A percentile compares a stretch with the other conserved stretches of the same genome.
Conservation (phyloP, 1,140 invertebrate species). For the Maconellicoccus hirsutus region DNA sequence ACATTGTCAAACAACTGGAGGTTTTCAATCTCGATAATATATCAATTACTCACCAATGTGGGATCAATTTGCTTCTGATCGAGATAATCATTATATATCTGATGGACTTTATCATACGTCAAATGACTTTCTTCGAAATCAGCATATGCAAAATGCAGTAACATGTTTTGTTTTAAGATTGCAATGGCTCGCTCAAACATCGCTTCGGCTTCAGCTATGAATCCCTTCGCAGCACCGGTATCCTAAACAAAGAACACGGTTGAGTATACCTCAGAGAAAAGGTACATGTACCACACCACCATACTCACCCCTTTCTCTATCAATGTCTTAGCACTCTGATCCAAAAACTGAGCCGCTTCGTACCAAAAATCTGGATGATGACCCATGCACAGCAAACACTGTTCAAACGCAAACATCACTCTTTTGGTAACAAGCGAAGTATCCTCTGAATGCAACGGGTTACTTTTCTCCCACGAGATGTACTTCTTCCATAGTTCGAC, state of each 20-base stretch:
- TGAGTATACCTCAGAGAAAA: background rate
- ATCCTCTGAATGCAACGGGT: constrained; percentile 92
- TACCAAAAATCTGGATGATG: constrained; percentile 99
- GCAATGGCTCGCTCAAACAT: constrained; percentile 87
- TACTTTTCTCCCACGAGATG: constrained; percentile 92
- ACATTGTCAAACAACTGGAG: too few species aligned
- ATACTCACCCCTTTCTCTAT: constrained; percentile 79
- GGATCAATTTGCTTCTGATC: constrained; percentile 85
- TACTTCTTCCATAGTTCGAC: constrained; percentile 99
- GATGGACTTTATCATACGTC: constrained; percentile 94
- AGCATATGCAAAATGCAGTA: constrained; percentile 95
- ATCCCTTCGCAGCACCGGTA: constrained; percentile 77
- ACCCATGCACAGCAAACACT: constrained; percentile 88
- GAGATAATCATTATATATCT: constrained; percentile 87
- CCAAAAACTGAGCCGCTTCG: constrained; percentile 91
- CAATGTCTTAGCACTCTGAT: constrained; percentile 82
- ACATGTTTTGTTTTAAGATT: constrained; percentile 78
- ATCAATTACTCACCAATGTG: constrained; percentile 54
- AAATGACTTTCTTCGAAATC: constrained; percentile 96
- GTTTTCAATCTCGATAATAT: background rate
- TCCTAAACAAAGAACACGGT: constrained; percentile 45
- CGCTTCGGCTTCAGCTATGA: constrained; percentile 84
- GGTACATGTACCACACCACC: background rate
- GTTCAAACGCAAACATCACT: constrained; percentile 98
- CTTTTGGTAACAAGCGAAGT: constrained; percentile 79